Evolutionary conservation across 1,140 invertebrate species (phyloP).

Genomic region (Copidosoma floridanum): DNA sequence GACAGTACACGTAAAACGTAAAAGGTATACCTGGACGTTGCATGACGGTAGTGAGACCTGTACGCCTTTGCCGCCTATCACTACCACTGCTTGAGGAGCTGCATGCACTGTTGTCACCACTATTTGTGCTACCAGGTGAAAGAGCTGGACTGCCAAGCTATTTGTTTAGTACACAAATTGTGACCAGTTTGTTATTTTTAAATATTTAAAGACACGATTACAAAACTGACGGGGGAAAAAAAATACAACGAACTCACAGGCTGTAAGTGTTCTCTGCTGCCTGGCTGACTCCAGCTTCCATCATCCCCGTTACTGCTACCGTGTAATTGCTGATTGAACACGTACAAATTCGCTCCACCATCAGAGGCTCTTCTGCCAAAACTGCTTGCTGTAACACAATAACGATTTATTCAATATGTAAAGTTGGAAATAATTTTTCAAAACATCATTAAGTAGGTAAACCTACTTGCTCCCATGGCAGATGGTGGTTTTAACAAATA

Average conservation of each 20-base stretch:
- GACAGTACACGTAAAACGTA: no score
- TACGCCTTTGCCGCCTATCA: conserved; percentile 70
- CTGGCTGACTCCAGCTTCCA: conserved; percentile 64
- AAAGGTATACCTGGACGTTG: conserved; percentile 74
- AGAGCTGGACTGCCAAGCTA: conserved; percentile 57
- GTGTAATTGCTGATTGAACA: conserved; percentile 65
- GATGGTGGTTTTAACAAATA: conserved; percentile 89
- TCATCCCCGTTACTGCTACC: conserved; percentile 50
- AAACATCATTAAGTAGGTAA: background rate
- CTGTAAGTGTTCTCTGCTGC: conserved; percentile 63
- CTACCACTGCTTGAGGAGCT: conserved; percentile 54
- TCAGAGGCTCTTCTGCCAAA: conserved; percentile 92
- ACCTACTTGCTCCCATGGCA: conserved; percentile 80
- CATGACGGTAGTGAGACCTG: conserved; percentile 79
- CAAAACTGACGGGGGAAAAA: no score
- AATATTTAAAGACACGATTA: background rate
- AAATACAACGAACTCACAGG: conserved; percentile 41
- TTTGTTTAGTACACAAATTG: no score
- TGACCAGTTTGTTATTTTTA: no score
- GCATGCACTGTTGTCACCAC: conserved; percentile 48
- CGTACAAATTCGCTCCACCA: conserved; percentile 90
- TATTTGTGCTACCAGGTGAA: conserved; percentile 49
- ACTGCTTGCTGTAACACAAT: conserved; percentile 62
- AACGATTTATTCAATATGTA: background rate
- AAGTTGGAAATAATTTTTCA: background rate